Base-by-base conservation (phyloP, 92 coral and sea anemone genomes). In the Palythoa grandiflora region DNA sequence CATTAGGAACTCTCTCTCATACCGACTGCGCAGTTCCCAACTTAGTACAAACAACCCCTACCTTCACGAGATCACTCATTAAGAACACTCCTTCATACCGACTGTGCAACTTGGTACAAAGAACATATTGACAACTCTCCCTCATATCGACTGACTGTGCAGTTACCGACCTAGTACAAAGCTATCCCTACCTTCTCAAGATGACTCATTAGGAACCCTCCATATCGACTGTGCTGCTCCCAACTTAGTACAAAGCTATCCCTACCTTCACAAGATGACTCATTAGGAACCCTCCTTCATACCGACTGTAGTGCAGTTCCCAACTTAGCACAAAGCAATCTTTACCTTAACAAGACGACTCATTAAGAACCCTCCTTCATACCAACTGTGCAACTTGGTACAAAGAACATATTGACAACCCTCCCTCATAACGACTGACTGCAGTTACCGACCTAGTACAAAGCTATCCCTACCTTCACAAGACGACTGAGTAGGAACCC, bases 21-120 rank as follows among this genome's bases (percentile, higher is more conserved):
- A 19, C 8, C 28, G 1, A 19, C 21, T 16, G 8, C n/a, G 9
- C 2, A 44, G 50, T 28, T 28, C 28, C 28, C 28, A 28, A 28
- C 28, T 28, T 28, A 28, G 28, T 28, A 28, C 28, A 28, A 28
- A 28, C n/a, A n/a, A n/a, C 48, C 7, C 70, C 20, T 61, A 70
- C 99, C 96, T 97, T 95, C 16, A 93, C 89, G n/a, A 97, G 96
- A 36, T 98, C n/a, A n/a, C n/a, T n/a, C n/a, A n/a, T n/a, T n/a
- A n/a, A n/a, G n/a, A n/a, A n/a, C n/a, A n/a, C n/a, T n/a, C n/a
- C n/a, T n/a, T n/a, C n/a, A n/a, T n/a, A n/a, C n/a, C n/a, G n/a
- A n/a, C n/a, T n/a, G n/a, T n/a, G n/a, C n/a, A n/a, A n/a, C n/a
- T n/a, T n/a, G n/a, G n/a, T n/a, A n/a, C n/a, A n/a, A n/a, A n/a